These are phyloP conservation scores for Shargacucullia verbasci DNA, from an alignment of 2,888 invertebrate species.

Conservation along the genomic window DNA sequence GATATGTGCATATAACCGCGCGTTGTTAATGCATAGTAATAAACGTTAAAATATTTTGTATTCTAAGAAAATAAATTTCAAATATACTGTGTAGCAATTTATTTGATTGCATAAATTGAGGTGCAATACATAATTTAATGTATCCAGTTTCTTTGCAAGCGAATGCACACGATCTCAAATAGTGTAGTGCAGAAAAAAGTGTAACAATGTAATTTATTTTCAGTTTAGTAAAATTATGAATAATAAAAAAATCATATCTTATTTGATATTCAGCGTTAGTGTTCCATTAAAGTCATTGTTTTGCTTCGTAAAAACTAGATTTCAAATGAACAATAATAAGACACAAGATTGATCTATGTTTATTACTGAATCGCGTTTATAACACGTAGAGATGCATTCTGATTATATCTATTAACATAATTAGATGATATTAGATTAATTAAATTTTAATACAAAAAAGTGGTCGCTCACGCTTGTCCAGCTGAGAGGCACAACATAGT, in stretches of 20 bases:
- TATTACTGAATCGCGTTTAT: constrained; percentile 53
- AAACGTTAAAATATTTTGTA: constrained; percentile 50
- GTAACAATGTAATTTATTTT: constrained; percentile 40
- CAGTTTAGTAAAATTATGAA: constrained; percentile 38
- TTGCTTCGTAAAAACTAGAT: constrained; percentile 22
- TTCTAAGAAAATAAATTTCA: constrained; percentile 47
- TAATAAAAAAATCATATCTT: constrained; percentile 17
- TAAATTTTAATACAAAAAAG: constrained; percentile 52
- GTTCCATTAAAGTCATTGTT: constrained; percentile 12
- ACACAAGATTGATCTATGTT: constrained; percentile 49
- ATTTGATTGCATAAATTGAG: constrained; percentile 56
- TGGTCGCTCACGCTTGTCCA: constrained; percentile 38
- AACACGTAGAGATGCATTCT: constrained; percentile 36
- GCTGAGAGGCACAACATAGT: constrained; percentile 44
- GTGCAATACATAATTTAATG: constrained; percentile 57
- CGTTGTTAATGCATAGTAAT: constrained; percentile 25
- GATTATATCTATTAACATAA: constrained; percentile 55
- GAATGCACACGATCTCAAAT: constrained; percentile 47
- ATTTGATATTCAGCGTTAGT: constrained; percentile 26
- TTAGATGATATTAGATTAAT: constrained; percentile 60
- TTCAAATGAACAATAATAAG: constrained; percentile 32
- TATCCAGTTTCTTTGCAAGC: constrained; percentile 55
- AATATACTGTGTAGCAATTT: constrained; percentile 53
- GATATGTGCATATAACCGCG: constrained; percentile 9
- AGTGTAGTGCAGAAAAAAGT: constrained; percentile 38